Percentiles rank a stretch among this genome's conserved stretches.
These are phyloP conservation scores for Haliclona indistincta DNA, from an alignment of 37 sponge, comb jelly and placozoan genomes.

Conservation along the genomic window DNA sequence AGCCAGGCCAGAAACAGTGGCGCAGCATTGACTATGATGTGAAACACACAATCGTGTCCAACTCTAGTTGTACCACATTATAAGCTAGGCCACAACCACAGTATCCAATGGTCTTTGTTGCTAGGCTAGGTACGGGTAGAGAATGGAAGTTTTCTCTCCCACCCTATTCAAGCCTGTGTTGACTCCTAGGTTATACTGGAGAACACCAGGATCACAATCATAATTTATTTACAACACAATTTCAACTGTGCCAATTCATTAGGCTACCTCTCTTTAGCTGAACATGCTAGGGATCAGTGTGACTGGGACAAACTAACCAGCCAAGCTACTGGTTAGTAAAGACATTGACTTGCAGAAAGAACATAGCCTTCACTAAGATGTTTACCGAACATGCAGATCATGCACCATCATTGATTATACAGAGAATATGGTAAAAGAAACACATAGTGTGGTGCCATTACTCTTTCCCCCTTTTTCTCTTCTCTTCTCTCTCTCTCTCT, in stretches of 20 bases:
- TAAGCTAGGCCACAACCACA: too few relatives aligned
- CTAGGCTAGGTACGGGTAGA: too few relatives aligned
- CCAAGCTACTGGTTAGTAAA: slow-evolving; percentile 27
- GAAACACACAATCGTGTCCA: too few relatives aligned
- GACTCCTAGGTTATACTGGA: too few relatives aligned
- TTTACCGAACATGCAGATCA: slow-evolving; percentile 69
- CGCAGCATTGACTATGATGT: too few relatives aligned
- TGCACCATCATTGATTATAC: slow-evolving; percentile 66
- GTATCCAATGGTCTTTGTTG: too few relatives aligned
- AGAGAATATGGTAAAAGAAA: slow-evolving; percentile 64
- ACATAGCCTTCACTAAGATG: not conserved
- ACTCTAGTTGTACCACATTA: too few relatives aligned
- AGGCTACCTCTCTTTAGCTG: slow-evolving; percentile 15
- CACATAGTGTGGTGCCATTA: too few relatives aligned
- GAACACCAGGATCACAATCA: too few relatives aligned
- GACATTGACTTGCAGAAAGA: slow-evolving; percentile 40
- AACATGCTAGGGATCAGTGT: slow-evolving; percentile 11
- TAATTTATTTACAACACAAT: too few relatives aligned
- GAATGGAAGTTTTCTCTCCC: not conserved
- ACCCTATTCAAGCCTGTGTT: not conserved
- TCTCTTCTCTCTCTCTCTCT: not conserved
- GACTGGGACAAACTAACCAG: slow-evolving; percentile 51
- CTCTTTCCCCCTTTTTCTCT: not conserved
- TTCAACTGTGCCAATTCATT: too few relatives aligned
- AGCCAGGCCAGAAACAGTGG: too few relatives aligned